Evolutionary conservation across 2,113 vertebrate genomes (phyloP).

Genomic region (Chaetodon auriga): DNA sequence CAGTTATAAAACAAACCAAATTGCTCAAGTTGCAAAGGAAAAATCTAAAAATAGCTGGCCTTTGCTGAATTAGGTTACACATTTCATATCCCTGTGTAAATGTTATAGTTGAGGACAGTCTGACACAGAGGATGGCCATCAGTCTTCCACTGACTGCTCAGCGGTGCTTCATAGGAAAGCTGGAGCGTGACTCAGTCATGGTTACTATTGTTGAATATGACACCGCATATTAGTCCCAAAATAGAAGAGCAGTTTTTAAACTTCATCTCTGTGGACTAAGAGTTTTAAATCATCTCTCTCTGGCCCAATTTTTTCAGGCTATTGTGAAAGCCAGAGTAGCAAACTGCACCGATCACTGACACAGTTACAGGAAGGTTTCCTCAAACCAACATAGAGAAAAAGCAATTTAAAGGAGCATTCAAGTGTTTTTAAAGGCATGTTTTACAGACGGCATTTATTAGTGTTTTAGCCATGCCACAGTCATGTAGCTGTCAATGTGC

Average conservation of each 20-base stretch:
- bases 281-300: conserved; percentile 45
- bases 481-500: no score
- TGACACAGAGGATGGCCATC: neutral
- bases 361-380: neutral
- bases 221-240: conserved; percentile 31
- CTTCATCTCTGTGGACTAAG: conserved; percentile 42
- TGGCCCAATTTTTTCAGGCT: conserved; percentile 40
- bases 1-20: conserved; percentile 55
- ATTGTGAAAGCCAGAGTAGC: conserved; percentile 27
- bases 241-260: conserved; percentile 35
- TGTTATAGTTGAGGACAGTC: neutral
- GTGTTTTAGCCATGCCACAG: neutral
- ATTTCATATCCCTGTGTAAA: conserved; percentile 7
- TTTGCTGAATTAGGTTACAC: conserved; percentile 19
- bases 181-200: conserved; percentile 45
- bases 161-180: conserved; percentile 3
- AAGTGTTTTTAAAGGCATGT: neutral
- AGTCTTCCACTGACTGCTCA: neutral
- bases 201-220: conserved; percentile 50
- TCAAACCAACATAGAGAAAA: neutral
- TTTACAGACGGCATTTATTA: neutral
- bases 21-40: conserved; percentile 26
- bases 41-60: conserved; percentile 61
- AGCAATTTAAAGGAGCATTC: neutral
- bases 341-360: conserved; percentile 12